Evolutionary conservation across 2,888 invertebrate species (phyloP), one percentile per base, ranked within the genome.

Genomic region (Cheilosia urbana): DNA sequence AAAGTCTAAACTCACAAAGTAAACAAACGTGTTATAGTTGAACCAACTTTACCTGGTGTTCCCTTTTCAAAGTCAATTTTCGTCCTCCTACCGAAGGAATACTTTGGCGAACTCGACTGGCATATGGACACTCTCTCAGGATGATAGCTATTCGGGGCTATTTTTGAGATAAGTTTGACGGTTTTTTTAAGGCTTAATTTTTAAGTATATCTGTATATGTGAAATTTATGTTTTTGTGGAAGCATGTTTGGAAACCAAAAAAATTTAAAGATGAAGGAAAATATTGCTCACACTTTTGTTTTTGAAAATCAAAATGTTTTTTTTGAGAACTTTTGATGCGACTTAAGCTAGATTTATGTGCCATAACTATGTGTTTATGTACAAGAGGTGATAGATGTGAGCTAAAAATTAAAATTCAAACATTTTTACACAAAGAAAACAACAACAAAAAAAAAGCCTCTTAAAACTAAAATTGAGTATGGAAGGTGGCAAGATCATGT

Each of bases 91-190:
- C 92, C 92, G 88, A 92, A 92, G 87, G 92, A 91, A 90, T 90
- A 92, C 88, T 91, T 90, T 88, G 92, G 92, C 89, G 92, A 91
- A 89, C 89, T 91, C 89, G 89, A 94, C 90, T 90, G 90, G 73
- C 89, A 89, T 88, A 92, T 91, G 90, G 95, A 94, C 53, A 94
- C 93, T 90, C 94, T 94, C 89, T 95, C 95, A 88, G 93, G 93
- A 93, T 94, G 93, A 90, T 92, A 92, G 88, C 91, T 91, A 90
- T 91, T 91, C 88, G 92, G 92, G 90, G 92, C 92, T 92, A 91
- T 90, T 91, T 79, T 79, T 72, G 47, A 79, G 79, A 79, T 66
- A 79, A 79, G 62, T 80, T 85, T 81, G 76, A 85, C 84, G 84
- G 55, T 53, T 63, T 45, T 55, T 77, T 77, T 66, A 62, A 71